Conservation (phyloP, 2,113 vertebrate species). For the Nematolebias whitei region DNA sequence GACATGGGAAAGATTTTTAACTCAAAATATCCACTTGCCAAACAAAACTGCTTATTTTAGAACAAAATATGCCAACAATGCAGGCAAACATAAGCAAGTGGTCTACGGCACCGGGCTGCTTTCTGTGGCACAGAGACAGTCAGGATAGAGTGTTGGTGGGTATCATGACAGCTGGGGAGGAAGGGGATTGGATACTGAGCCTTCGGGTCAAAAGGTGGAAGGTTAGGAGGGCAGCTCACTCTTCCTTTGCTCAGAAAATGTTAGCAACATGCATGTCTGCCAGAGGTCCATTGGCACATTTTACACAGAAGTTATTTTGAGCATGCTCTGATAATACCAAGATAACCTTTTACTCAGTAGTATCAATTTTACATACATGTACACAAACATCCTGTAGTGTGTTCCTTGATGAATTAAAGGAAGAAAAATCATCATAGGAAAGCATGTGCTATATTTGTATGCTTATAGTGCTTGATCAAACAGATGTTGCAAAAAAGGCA, state of each 20-base stretch:
- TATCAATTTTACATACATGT: background rate
- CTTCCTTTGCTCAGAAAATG: slow-evolving; percentile 46
- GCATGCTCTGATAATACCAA: slow-evolving; percentile 20
- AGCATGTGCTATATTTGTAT: slow-evolving; percentile 4
- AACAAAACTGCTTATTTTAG: background rate
- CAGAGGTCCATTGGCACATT: slow-evolving; percentile 42
- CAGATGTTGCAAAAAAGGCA: background rate
- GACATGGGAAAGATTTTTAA: background rate
- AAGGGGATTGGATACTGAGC: slow-evolving; percentile 52
- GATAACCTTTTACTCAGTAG: background rate
- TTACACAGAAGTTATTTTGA: slow-evolving; percentile 25
- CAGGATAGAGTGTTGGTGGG: slow-evolving; percentile 31
- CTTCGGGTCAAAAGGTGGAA: slow-evolving; percentile 65
- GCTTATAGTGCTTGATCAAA: background rate
- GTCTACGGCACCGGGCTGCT: background rate
- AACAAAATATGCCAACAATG: slow-evolving; percentile 6
- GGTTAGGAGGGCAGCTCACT: slow-evolving; percentile 64
- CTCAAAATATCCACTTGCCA: slow-evolving; percentile 4
- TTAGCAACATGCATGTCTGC: slow-evolving; percentile 47
- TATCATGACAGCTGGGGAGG: slow-evolving; percentile 70
- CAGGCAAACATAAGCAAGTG: background rate
- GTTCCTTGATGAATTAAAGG: background rate
- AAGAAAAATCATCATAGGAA: background rate
- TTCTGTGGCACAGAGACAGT: slow-evolving; percentile 20
- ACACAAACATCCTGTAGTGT: background rate